Conservation (phyloP, 1,140 invertebrate species). For the Linepithema humile region DNA sequence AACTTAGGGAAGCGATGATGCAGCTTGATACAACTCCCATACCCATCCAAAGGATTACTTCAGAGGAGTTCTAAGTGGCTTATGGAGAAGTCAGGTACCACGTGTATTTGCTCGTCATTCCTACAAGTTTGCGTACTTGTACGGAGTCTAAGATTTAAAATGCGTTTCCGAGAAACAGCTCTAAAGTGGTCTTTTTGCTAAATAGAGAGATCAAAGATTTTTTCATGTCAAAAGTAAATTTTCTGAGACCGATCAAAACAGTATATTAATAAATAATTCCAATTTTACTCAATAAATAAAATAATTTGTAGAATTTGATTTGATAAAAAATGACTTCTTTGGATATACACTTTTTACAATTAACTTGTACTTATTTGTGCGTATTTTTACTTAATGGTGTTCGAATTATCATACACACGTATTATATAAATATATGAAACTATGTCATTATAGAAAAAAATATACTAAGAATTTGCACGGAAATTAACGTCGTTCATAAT, state of each 20-base stretch:
- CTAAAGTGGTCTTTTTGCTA: background rate
- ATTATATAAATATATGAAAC: too few relatives aligned
- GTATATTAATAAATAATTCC: background rate
- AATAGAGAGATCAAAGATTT: background rate
- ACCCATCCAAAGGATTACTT: background rate
- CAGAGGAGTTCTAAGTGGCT: conserved; percentile 22
- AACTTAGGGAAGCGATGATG: conserved; percentile 17
- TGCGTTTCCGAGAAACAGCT: background rate
- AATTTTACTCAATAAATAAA: background rate
- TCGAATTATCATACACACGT: too few relatives aligned
- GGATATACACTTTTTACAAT: background rate
- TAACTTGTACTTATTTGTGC: background rate
- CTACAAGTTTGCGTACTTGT: background rate
- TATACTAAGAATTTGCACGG: too few relatives aligned
- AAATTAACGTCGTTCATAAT: too few relatives aligned
- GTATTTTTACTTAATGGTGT: too few relatives aligned
- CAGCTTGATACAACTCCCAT: conserved; percentile 15
- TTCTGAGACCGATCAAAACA: background rate
- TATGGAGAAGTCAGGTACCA: conserved; percentile 18
- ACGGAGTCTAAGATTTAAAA: background rate
- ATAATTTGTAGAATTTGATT: background rate
- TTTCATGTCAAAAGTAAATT: background rate
- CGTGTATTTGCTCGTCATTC: conserved; percentile 9
- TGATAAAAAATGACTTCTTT: background rate
- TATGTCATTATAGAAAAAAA: too few relatives aligned